Conservation (phyloP, 1,140 invertebrate genomes). For the Aphis craccivora region DNA sequence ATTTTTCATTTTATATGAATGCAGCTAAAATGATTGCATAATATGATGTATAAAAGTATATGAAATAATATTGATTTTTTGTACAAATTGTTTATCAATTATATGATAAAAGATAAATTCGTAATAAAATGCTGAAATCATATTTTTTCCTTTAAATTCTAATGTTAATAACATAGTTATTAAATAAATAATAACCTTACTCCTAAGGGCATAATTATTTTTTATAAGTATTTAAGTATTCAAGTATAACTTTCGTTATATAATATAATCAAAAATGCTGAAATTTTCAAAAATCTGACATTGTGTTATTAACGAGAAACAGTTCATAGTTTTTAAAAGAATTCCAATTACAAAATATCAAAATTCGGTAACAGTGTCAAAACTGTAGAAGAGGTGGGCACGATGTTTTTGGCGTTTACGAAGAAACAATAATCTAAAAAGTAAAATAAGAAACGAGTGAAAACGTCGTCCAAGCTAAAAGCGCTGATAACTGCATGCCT, state of each 20-base stretch:
- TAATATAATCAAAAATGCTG: slow-evolving; percentile 3
- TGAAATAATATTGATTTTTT: background rate
- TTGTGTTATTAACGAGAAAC: slow-evolving; percentile 6
- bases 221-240: slow-evolving; percentile 8
- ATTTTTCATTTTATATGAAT: no score
- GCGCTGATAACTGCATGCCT: background rate
- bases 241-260: background rate
- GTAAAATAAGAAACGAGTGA: background rate
- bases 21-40: no score
- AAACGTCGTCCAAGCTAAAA: background rate
- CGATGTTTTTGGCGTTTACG: background rate
- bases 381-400: background rate
- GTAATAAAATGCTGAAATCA: background rate
- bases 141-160: background rate
- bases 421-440: slow-evolving; percentile 33
- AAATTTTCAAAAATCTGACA: slow-evolving; percentile 27
- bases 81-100: background rate
- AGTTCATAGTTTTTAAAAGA: slow-evolving; percentile 20
- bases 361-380: slow-evolving; percentile 41
- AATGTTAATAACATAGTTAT: background rate
- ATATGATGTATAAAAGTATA: background rate
- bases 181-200: slow-evolving; percentile 7
- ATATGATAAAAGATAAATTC: background rate
- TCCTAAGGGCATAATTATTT: slow-evolving; percentile 7
- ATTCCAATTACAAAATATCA: slow-evolving; percentile 45